Conservation (phyloP, 2,113 vertebrate species). For the Lates calcarifer region DNA sequence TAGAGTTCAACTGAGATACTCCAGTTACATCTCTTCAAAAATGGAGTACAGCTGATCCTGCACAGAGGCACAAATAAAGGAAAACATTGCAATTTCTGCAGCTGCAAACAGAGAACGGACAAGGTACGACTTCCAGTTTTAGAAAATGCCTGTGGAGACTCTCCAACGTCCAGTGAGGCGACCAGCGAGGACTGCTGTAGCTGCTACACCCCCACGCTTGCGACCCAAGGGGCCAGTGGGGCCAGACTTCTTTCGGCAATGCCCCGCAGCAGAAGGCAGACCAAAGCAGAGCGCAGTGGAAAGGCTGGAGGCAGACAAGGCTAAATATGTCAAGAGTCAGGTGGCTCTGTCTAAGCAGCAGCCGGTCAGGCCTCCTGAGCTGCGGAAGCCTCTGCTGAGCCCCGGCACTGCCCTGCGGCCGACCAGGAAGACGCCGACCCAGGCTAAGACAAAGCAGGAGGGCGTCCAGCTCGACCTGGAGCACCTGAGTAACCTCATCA, state of each 20-base stretch:
- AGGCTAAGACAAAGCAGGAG: conserved; percentile 45
- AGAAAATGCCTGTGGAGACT: conserved; percentile 79
- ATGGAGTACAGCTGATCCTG: neutral
- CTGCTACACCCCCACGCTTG: conserved; percentile 85
- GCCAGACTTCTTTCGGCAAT: conserved; percentile 75
- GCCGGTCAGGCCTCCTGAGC: conserved; percentile 77
- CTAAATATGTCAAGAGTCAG: conserved; percentile 95
- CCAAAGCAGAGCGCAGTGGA: conserved; percentile 90
- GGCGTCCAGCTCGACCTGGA: conserved; percentile 86
- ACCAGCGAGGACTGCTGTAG: conserved; percentile 57
- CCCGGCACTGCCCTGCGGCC: conserved; percentile 76
- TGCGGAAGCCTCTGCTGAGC: conserved; percentile 76
- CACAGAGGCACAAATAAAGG: neutral
- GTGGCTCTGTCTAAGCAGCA: conserved; percentile 87
- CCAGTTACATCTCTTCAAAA: conserved; percentile 2
- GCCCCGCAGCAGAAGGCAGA: conserved; percentile 34
- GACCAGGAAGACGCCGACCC: conserved; percentile 67
- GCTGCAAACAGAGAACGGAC: neutral
- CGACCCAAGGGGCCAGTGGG: conserved; percentile 88
- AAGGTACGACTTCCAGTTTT: neutral
- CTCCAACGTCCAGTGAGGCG: conserved; percentile 64
- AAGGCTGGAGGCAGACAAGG: conserved; percentile 92
- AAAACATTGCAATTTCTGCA: neutral
- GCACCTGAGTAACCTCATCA: conserved; percentile 93
- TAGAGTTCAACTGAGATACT: conserved; percentile 28